phyloP scores from a whole-genome alignment of 2,888 invertebrate species.

The Eupithecia inturbata region DNA sequence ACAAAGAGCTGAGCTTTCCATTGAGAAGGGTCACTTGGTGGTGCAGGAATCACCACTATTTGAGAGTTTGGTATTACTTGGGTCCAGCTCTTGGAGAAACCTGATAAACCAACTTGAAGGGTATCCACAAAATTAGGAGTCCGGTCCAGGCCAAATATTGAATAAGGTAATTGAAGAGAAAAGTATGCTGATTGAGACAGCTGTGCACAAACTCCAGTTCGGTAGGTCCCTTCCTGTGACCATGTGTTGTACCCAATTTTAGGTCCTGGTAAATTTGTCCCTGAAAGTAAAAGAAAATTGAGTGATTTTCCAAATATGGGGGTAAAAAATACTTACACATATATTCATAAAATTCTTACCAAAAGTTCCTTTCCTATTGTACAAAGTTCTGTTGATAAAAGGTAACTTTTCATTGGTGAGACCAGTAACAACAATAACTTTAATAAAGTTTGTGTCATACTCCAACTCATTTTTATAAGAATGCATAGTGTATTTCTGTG shows the following conservation, averaged over 20 bases:
- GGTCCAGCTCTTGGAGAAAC: constrained; percentile 89
- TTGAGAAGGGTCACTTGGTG: constrained; percentile 88
- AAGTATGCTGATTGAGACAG: constrained; percentile 96
- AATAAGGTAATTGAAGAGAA: constrained; percentile 96
- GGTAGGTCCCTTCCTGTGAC: constrained; percentile 92
- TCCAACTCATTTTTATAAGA: constrained; percentile 95
- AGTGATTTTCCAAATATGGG: background rate
- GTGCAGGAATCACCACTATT: constrained; percentile 96
- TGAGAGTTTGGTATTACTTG: constrained; percentile 99
- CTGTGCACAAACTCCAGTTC: constrained; percentile 93
- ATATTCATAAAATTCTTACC: constrained; percentile 73
- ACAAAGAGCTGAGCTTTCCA: constrained; percentile 98
- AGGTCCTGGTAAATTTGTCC: constrained; percentile 96
- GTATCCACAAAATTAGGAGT: constrained; percentile 99
- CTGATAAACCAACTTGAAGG: constrained; percentile 91
- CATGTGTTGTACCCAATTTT: constrained; percentile 93
- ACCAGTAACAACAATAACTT: constrained; percentile 96
- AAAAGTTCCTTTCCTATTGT: constrained; percentile 90
- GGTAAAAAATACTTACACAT: background rate
- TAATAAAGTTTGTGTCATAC: constrained; percentile 97
- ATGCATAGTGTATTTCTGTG: constrained; percentile 85
- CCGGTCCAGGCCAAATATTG: constrained; percentile 98
- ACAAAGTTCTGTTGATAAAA: constrained; percentile 88
- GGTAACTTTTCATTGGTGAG: constrained; percentile 88
- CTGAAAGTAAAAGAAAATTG: constrained; percentile 57